These are phyloP conservation scores for Phoebastria nigripes DNA, from an alignment of 2,797 vertebrate genomes.

Conservation along the genomic window DNA sequence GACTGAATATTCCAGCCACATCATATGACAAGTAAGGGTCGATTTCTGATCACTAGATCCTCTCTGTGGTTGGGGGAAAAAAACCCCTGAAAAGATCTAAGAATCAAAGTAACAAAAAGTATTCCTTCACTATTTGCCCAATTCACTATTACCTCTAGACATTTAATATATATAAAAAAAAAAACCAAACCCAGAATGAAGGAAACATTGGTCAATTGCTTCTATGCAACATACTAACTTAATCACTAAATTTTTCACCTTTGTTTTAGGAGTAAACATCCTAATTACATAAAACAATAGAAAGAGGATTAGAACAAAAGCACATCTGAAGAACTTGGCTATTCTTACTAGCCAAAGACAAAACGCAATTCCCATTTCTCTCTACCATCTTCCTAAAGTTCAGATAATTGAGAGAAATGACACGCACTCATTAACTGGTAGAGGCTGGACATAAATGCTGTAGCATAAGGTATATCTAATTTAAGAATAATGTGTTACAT, in stretches of 20 bases:
- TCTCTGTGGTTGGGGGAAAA: neutral
- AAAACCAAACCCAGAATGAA: neutral
- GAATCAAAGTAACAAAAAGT: neutral
- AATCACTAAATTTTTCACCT: neutral
- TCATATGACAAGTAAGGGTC: neutral
- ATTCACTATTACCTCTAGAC: neutral
- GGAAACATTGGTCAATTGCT: neutral
- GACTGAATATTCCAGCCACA: neutral
- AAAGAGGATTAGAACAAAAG: neutral
- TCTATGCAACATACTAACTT: neutral
- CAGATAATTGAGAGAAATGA: neutral
- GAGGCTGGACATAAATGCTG: neutral
- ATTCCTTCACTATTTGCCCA: neutral
- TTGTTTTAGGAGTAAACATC: neutral
- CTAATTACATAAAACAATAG: neutral
- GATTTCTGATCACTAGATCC: neutral
- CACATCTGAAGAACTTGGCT: neutral
- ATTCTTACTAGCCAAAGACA: neutral
- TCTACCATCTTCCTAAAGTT: neutral
- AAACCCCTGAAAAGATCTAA: neutral
- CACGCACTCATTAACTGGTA: neutral
- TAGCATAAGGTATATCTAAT: neutral
- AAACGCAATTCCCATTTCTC: neutral
- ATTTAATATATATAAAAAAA: neutral
- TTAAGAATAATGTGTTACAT: neutral